Conservation (phyloP, 1,140 invertebrate species). For the Hyphantria cunea region DNA sequence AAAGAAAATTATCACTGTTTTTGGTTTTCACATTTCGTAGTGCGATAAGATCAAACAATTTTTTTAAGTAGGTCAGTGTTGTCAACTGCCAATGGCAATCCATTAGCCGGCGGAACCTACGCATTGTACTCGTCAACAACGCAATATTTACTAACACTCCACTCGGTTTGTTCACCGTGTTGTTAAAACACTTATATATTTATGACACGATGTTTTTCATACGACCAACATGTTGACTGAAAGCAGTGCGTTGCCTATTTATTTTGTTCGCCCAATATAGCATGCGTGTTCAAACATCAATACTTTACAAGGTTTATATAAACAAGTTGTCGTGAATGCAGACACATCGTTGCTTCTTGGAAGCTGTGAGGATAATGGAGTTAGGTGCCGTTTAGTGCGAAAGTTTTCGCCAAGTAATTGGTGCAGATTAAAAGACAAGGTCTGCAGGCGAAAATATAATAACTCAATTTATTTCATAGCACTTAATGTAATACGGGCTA, state of each 20-base stretch:
- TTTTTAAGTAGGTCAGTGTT: constrained; percentile 42
- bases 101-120: constrained; percentile 31
- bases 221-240: constrained; percentile 41
- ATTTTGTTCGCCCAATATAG: constrained; percentile 25
- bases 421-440: too few relatives aligned
- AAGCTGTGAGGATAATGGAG: too few relatives aligned
- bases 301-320: constrained; percentile 18
- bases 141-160: constrained; percentile 54
- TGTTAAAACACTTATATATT: constrained; percentile 44
- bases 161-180: constrained; percentile 46
- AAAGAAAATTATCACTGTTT: neutral
- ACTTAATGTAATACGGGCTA: too few relatives aligned
- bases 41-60: constrained; percentile 24
- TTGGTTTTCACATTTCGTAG: constrained; percentile 5
- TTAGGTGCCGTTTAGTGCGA: too few relatives aligned
- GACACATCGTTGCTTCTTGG: too few relatives aligned
- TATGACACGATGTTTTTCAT: constrained; percentile 46
- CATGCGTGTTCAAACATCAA: constrained; percentile 22
- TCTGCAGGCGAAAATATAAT: too few relatives aligned
- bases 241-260: constrained; percentile 20
- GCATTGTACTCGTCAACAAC: constrained; percentile 49
- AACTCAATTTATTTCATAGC: too few relatives aligned
- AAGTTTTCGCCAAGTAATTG: too few relatives aligned
- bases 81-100: constrained; percentile 13
- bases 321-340: constrained; percentile 7